Base-by-base conservation (phyloP, 2,113 vertebrate species). In the Isichthys henryi region DNA sequence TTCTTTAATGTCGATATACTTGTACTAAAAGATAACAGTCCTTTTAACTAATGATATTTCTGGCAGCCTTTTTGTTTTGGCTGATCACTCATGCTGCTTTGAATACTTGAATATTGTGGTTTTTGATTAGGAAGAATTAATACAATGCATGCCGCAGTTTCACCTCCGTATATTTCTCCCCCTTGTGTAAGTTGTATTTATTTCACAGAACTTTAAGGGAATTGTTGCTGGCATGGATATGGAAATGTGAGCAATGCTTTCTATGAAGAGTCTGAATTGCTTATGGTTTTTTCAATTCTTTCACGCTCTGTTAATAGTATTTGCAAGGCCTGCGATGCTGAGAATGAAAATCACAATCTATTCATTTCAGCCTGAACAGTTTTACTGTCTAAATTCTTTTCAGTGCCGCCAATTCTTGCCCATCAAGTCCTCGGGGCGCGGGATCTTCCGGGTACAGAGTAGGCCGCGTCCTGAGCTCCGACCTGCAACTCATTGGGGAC, bases 391-490 rank as follows among this genome's bases (percentile, higher is more conserved):
- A 46, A 84, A 88, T 70, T 83, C 17, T 86, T 90, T 87, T 88
- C 94, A 99, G 98, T 93, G 98, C 98, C 92, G 98, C 98, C 91
- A 99, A 99, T 95, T 99, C 98, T 89, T 99, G 98, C 94, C 98
- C 98, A 5, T 99, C 98, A 58, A 99, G 98, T 95, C 98, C 98
- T 17, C 96, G 98, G 88, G 98, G 98, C 89, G 98, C 98, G 2
- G 98, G 98, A 90, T 96, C 97, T 91, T 99, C 98, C 91, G 97
- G 97, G 93, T 99, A 98, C 95, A 97, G 97, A 94, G 95, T 98
- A 93, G 96, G 97, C 87, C 98, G 98, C 0, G 97, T 96, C 84
- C 95, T 99, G 89, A 95, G 98, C 86, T 96, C 98, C 15, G 98
- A 99, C 94, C 96, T 97, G 92, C 96, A 93, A 91, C 93, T 99